Evolutionary conservation across 1,140 invertebrate species (phyloP).

Genomic region (Diuraphis noxia): DNA sequence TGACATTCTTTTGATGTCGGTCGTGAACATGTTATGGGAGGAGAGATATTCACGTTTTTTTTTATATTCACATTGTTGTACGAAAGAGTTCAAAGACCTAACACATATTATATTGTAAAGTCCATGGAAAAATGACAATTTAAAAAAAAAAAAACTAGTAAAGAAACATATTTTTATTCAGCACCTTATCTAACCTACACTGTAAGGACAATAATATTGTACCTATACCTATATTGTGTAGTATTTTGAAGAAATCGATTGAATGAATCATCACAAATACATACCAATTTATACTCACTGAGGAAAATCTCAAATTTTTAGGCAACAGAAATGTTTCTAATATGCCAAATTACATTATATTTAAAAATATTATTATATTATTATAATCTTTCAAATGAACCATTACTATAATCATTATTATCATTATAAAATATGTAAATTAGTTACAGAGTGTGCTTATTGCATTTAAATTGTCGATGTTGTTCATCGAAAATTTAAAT

Average conservation of each 20-base stretch:
- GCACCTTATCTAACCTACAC: neutral
- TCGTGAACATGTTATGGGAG: neutral
- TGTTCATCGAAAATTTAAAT: too few species aligned
- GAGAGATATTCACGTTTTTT: neutral
- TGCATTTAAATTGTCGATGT: too few species aligned
- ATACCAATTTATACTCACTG: neutral
- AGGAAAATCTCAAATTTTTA: neutral
- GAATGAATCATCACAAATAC: neutral
- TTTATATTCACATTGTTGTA: neutral
- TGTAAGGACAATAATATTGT: neutral
- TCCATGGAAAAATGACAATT: neutral
- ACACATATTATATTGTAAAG: neutral
- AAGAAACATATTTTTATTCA: neutral
- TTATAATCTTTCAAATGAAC: too few species aligned
- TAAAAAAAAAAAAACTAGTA: neutral
- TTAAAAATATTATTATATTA: too few species aligned
- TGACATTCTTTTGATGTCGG: neutral
- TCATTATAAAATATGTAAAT: too few species aligned
- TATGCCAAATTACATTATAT: too few species aligned
- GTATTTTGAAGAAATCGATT: neutral
- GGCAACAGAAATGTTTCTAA: neutral
- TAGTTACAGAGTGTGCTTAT: too few species aligned
- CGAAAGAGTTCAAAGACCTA: neutral
- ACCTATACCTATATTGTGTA: too few species aligned
- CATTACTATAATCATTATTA: too few species aligned